These are phyloP conservation scores for Remorina albescens DNA, from an alignment of 2,797 vertebrate genomes.

Conservation along the genomic window DNA sequence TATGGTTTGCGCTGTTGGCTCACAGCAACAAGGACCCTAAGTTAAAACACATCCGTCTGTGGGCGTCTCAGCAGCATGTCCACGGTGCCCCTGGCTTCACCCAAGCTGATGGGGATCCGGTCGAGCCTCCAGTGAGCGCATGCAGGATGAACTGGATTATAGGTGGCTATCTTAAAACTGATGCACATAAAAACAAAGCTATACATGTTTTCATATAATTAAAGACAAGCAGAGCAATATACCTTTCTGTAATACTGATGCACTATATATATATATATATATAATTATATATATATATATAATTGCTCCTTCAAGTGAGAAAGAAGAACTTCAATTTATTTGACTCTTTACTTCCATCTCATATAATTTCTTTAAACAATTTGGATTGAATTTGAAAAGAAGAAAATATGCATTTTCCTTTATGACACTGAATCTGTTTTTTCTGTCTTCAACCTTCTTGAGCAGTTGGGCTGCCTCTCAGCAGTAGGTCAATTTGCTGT, in stretches of 20 bases:
- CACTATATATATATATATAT: no score
- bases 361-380: not conserved
- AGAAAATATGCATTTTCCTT: not conserved
- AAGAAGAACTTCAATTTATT: no score
- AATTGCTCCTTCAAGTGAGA: no score
- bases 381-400: not conserved
- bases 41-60: not conserved
- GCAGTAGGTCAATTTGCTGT: conserved; percentile 1
- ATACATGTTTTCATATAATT: not conserved
- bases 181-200: not conserved
- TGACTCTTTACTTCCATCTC: not conserved
- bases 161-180: not conserved
- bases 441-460: not conserved
- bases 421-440: not conserved
- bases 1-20: not conserved
- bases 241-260: not conserved
- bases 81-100: not conserved
- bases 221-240: no score
- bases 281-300: not conserved
- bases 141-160: no score
- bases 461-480: not conserved
- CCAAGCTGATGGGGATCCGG: not conserved
- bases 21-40: not conserved
- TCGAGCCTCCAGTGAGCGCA: no score
- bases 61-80: not conserved